A percentile compares a stretch with the other conserved stretches of the same genome.
Evolutionary conservation across 2,888 invertebrate genomes (phyloP).

Genomic region (Heteromurus nitidus): DNA sequence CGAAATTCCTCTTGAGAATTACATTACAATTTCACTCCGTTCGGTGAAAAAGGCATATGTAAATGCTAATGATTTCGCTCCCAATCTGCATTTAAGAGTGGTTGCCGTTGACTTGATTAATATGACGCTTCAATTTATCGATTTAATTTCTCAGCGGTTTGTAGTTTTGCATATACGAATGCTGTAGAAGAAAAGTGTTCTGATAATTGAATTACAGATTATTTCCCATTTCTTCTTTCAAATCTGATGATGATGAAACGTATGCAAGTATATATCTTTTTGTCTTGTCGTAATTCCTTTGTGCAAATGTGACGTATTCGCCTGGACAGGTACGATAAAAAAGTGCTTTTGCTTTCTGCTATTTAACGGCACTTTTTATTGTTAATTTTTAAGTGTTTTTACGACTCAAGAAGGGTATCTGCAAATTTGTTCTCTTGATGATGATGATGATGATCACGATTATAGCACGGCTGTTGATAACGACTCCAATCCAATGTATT

Average conservation of each 20-base stretch:
- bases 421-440: not conserved
- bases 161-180: constrained; percentile 9
- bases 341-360: not conserved
- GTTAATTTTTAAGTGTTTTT: constrained; percentile 23
- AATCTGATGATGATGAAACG: not conserved
- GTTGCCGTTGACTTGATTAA: constrained; percentile 7
- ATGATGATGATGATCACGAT: not conserved
- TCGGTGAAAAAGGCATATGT: not conserved
- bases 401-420: constrained; percentile 27
- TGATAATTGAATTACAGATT: constrained; percentile 2
- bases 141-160: constrained; percentile 19
- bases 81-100: constrained; percentile 7
- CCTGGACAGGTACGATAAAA: constrained; percentile 8
- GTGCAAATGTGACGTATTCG: not conserved
- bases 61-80: not conserved
- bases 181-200: not conserved
- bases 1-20: constrained; percentile 10
- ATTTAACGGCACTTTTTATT: constrained; percentile 35
- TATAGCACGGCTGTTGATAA: not conserved
- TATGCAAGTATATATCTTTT: not conserved
- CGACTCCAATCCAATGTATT: not conserved
- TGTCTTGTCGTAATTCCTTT: not conserved
- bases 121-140: constrained; percentile 37
- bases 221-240: constrained; percentile 2
- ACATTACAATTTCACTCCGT: not conserved